Evolutionary conservation across 2,113 vertebrate species (phyloP), one percentile per base, ranked within the genome.

Genomic region (Typhlomys cinereus): DNA sequence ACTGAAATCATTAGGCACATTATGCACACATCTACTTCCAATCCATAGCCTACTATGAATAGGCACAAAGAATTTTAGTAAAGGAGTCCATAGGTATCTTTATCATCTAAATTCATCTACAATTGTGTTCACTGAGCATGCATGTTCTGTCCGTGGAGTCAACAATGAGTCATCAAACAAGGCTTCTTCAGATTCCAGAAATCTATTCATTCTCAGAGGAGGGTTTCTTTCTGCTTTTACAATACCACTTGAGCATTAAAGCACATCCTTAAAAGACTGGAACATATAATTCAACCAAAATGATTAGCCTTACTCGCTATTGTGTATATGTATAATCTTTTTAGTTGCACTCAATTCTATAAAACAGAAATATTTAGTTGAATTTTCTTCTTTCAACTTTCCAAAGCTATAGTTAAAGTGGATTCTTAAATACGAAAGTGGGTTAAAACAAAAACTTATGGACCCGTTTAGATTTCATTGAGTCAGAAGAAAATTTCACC

Each of bases 51-150:
- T 82, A 27, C 48, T 50, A 20, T 83, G 85, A 36, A 21, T 29
- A 89, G 69, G 36, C 31, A 92, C 54, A 81, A 39, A 81, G 54
- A 67, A 88, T 71, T 90, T 59, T 67, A 61, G 69, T 83, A 95
- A 93, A 88, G 86, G 95, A 95, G 87, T 87, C 8, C 29, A 84
- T 69, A n/a, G 17, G 62, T 27, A 14, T 94, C 34, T 66, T 89
- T 88, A 52, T 41, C 64, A 52, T 41, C 64, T 89, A 86, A 93
- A 81, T 95, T 89, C 79, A 91, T 96, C 90, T 90, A 85, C 89
- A 76, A 89, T n/a, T 88, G 12, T 3, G 13, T 83, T 21, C 93
- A 15, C 50, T 92, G 21, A 84, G 41, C 54, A 82, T 91, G 83
- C 59, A 82, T n/a, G n/a, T 92, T 80, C 64, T 95, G n/a, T n/a